Evolutionary conservation across 2,888 invertebrate genomes (phyloP), one percentile per base, ranked within the genome.

Genomic region (Boloria euphrosyne): DNA sequence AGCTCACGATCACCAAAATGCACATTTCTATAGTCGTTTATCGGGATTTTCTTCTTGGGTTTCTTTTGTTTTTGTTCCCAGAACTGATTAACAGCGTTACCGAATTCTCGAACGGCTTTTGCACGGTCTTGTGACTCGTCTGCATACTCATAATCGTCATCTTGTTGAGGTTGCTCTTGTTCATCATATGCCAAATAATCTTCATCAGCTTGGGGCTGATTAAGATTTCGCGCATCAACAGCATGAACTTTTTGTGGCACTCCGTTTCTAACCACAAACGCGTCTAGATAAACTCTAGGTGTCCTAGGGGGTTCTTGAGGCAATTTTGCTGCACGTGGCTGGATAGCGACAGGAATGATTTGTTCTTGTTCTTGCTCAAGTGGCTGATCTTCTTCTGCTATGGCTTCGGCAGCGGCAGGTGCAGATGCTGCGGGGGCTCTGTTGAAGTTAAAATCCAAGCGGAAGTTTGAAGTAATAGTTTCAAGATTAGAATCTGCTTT

Each of bases 261-360:
- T n/a, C 92, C 92, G 74, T 89, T 81, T 22, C 85, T 78, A 10
- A 92, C 82, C 13, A 92, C 85, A 72, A 90, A 92, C 0, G 92
- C 92, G 70, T 92, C 92, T 13, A 92, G 86, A 73, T 83, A 92
- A 16, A 92, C 91, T 59, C 90, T 85, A 0, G 90, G 88, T 17
- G 82, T 77, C 3, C 85, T 82, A 47, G 85, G 83, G 27, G 76
- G 76, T 1, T 79, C 80, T n/a, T 73, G 74, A 3, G 91, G 90
- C 22, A 91, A 75, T 27, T 75, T 79, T 0, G 89, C 90, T 13
- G 90, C 89, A n/a, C 83, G 84, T 0, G 91, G 91, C 64, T 80
- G 76, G 58, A 90, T 85, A 3, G 85, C 78, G 4, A 90, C 83
- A 0, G 86, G 85, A 0, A 73, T 75, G 10, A 77, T 71, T 50